Conservation (phyloP, 1,140 invertebrate genomes). For the Anoplophora glabripennis region DNA sequence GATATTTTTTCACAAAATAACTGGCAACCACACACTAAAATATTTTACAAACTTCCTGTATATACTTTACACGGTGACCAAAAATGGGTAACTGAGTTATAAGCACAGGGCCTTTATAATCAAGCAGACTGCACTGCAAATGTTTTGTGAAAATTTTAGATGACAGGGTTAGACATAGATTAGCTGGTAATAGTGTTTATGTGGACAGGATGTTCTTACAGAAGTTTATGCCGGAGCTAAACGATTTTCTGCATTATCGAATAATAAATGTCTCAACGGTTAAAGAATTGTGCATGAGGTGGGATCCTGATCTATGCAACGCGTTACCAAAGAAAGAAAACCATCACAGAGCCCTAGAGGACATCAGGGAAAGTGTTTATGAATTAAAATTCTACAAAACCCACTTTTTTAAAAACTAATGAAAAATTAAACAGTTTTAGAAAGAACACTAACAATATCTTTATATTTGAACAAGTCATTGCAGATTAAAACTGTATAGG, state of each 20-base stretch:
- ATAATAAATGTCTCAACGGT: slow-evolving; percentile 89
- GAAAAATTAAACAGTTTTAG: no score
- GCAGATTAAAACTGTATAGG: no score
- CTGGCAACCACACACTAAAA: no score
- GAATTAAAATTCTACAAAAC: slow-evolving; percentile 63
- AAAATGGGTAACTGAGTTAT: no score
- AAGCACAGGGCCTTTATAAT: no score
- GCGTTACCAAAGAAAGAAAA: slow-evolving; percentile 62
- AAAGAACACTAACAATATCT: no score
- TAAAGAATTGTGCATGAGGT: slow-evolving; percentile 79
- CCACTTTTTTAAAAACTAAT: slow-evolving; percentile 43
- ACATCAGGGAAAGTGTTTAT: slow-evolving; percentile 82
- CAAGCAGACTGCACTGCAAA: background rate
- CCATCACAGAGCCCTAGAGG: slow-evolving; percentile 74
- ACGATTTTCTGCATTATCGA: slow-evolving; percentile 84
- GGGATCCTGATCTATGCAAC: slow-evolving; percentile 64
- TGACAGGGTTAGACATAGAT: slow-evolving; percentile 64
- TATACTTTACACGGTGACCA: no score
- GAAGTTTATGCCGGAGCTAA: slow-evolving; percentile 72
- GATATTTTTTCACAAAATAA: no score
- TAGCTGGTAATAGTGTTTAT: slow-evolving; percentile 89
- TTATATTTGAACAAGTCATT: no score
- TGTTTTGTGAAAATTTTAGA: slow-evolving; percentile 33
- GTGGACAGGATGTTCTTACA: slow-evolving; percentile 77
- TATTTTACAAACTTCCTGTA: no score